Conservation (phyloP, 2,797 vertebrate genomes). For the Myiothlypis coronata region DNA sequence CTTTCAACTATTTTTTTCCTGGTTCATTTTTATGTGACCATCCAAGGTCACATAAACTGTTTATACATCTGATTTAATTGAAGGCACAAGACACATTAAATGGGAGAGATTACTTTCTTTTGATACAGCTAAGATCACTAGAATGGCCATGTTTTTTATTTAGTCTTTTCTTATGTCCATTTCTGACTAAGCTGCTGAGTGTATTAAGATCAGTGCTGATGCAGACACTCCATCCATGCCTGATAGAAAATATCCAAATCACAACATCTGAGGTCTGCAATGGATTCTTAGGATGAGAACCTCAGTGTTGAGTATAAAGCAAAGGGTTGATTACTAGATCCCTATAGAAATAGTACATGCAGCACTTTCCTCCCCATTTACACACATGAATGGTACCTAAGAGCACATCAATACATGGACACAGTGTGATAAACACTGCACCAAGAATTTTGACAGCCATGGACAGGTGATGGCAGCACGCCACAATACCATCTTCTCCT, state of each 20-base stretch:
- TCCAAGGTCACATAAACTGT: constrained; percentile 7
- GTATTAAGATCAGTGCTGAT: neutral
- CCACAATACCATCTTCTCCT: neutral
- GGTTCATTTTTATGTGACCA: neutral
- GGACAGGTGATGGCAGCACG: neutral
- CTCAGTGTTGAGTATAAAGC: neutral
- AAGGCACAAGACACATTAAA: neutral
- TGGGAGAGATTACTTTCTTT: neutral
- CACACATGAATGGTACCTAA: neutral
- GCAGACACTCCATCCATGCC: neutral
- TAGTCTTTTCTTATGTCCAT: neutral
- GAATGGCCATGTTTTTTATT: neutral
- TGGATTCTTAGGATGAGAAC: neutral
- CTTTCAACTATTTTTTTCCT: too few relatives aligned
- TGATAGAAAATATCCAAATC: neutral
- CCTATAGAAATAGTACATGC: neutral
- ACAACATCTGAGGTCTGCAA: neutral
- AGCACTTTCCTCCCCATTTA: neutral
- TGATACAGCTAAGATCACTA: neutral
- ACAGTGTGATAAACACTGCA: neutral
- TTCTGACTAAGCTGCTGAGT: neutral
- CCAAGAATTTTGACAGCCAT: neutral
- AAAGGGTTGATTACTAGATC: neutral
- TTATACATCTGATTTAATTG: constrained; percentile 15
- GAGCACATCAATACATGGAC: fast-evolving